Conservation (phyloP, 2,888 invertebrate species). For the Thelaira solivaga region DNA sequence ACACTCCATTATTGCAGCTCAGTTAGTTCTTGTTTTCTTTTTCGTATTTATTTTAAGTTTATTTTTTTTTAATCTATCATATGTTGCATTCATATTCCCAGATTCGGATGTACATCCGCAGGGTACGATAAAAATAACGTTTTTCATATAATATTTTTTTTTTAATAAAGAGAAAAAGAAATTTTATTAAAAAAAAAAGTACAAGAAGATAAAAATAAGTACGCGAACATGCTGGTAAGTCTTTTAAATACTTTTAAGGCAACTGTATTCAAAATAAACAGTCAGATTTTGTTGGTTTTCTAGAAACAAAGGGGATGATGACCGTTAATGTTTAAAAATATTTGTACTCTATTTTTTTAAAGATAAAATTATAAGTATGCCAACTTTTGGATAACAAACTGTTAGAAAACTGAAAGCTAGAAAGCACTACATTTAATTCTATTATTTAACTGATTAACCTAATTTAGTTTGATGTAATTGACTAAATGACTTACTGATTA, state of each 20-base stretch:
- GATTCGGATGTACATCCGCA: slow-evolving; percentile 55
- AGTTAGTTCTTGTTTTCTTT: not conserved
- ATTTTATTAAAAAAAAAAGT: not conserved
- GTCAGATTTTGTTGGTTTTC: too few relatives aligned
- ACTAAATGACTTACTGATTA: too few relatives aligned
- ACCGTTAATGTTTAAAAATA: too few relatives aligned
- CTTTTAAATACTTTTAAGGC: not conserved
- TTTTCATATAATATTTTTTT: slow-evolving; percentile 9
- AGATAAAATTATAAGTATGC: too few relatives aligned
- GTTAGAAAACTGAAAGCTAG: too few relatives aligned
- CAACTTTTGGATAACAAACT: too few relatives aligned
- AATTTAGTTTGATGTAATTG: too few relatives aligned
- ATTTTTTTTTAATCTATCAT: slow-evolving; percentile 59
- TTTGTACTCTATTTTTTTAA: too few relatives aligned
- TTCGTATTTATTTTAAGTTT: not conserved
- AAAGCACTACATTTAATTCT: too few relatives aligned
- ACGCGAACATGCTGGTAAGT: not conserved
- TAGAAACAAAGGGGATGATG: too few relatives aligned
- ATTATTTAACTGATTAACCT: too few relatives aligned
- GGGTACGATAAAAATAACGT: slow-evolving; percentile 57
- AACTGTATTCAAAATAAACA: not conserved
- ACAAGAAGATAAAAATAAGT: not conserved
- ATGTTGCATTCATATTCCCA: slow-evolving; percentile 37
- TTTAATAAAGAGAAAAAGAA: not conserved
- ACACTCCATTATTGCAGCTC: slow-evolving; percentile 32